Conservation (phyloP, 2,888 invertebrate species). For the Tetheella fluctuosa region DNA sequence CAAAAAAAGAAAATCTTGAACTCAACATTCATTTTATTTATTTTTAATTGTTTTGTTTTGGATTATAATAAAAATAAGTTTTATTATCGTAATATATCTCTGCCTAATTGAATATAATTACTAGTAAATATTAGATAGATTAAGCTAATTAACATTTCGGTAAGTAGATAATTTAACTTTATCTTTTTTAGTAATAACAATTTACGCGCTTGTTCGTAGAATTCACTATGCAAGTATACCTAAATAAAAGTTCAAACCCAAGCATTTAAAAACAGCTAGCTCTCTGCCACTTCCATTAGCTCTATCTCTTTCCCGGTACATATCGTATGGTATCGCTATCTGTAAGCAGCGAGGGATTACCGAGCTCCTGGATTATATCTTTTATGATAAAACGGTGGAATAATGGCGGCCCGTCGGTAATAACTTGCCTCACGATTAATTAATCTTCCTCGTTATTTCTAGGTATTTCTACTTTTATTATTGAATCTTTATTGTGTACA, state of each 20-base stretch:
- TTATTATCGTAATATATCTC: too few species aligned
- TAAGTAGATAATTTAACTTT: too few species aligned
- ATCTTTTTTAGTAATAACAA: too few species aligned
- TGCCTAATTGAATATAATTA: too few species aligned
- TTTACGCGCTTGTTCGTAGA: too few species aligned
- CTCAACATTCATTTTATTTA: too few species aligned
- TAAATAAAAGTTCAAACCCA: neutral
- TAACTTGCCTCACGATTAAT: slow-evolving; percentile 58
- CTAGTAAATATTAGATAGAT: too few species aligned
- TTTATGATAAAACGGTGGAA: slow-evolving; percentile 64
- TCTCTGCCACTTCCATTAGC: slow-evolving; percentile 34
- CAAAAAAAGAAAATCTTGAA: too few species aligned
- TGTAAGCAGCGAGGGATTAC: slow-evolving; percentile 48
- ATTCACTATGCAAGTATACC: neutral
- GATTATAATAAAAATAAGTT: too few species aligned
- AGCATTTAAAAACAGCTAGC: neutral
- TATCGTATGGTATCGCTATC: slow-evolving; percentile 54
- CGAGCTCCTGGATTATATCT: slow-evolving; percentile 59
- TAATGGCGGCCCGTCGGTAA: slow-evolving; percentile 44
- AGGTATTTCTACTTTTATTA: slow-evolving; percentile 27
- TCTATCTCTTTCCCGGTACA: slow-evolving; percentile 37
- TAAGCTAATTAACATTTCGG: too few species aligned
- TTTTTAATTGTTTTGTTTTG: too few species aligned
- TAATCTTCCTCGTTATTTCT: slow-evolving; percentile 46
- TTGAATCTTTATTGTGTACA: slow-evolving; percentile 12